Percentiles rank a stretch among this genome's conserved stretches.
phyloP scores from a whole-genome alignment of 2,797 vertebrate genomes.

The Aratinga solstitialis region DNA sequence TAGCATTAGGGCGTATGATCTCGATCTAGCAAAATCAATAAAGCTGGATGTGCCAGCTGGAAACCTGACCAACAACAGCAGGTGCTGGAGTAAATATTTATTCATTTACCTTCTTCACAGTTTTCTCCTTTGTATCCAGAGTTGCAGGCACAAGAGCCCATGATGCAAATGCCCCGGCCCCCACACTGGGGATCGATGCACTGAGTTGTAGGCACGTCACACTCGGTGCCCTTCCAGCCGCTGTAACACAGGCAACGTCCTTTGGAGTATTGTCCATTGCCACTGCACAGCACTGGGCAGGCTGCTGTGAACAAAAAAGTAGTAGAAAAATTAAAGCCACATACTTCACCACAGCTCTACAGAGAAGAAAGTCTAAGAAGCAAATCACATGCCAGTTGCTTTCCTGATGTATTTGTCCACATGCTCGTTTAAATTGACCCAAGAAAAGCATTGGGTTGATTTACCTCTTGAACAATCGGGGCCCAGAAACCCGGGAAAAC shows the following conservation, averaged over 20 bases:
- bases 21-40: neutral
- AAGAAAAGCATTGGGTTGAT: slow-evolving; percentile 28
- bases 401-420: neutral
- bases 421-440: neutral
- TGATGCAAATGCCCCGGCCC: slow-evolving; percentile 91
- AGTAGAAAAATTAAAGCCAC: slow-evolving; percentile 34
- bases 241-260: slow-evolving; percentile 98
- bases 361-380: neutral
- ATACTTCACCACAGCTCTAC: neutral
- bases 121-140: slow-evolving; percentile 91
- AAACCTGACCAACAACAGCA: neutral
- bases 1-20: neutral
- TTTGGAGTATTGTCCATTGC: slow-evolving; percentile 96
- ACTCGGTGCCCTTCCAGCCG: slow-evolving; percentile 97
- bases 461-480: slow-evolving; percentile 97
- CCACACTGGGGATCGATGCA: slow-evolving; percentile 92
- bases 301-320: slow-evolving; percentile 83
- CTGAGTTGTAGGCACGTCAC: slow-evolving; percentile 89
- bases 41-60: neutral
- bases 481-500: slow-evolving; percentile 97
- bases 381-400: neutral
- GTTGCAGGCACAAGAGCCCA: slow-evolving; percentile 94
- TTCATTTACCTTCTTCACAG: slow-evolving; percentile 91
- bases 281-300: slow-evolving; percentile 94
- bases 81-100: neutral